Conservation (phyloP, 2,113 vertebrate species). For the Mystacornis crossleyi region DNA sequence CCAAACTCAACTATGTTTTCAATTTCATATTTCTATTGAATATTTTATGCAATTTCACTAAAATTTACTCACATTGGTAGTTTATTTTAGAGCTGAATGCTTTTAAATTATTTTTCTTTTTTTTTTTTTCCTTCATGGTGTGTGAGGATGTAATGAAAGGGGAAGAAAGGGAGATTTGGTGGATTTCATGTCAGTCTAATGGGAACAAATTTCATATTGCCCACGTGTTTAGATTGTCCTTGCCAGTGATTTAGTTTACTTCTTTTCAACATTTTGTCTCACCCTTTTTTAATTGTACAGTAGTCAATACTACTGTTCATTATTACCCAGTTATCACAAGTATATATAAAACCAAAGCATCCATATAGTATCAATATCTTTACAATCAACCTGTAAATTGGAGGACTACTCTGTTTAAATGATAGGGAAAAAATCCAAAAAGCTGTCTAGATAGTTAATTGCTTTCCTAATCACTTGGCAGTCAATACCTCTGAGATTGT, state of each 20-base stretch:
- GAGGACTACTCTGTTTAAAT: neutral
- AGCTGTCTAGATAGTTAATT: neutral
- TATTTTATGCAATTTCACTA: neutral
- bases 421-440: neutral
- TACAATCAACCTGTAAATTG: neutral
- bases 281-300: neutral
- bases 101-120: neutral
- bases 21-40: neutral
- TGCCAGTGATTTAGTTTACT: neutral
- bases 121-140: neutral
- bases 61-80: neutral
- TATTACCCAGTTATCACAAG: neutral
- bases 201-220: neutral
- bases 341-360: neutral
- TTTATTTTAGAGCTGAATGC: neutral
- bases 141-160: neutral
- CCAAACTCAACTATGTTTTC: neutral
- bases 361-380: neutral
- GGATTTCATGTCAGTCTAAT: neutral
- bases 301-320: neutral
- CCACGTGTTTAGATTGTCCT: neutral
- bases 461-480: neutral
- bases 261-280: neutral
- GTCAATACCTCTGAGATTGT: neutral
- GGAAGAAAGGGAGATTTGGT: neutral